phyloP scores from a whole-genome alignment of 1,140 invertebrate species.

The Euwallacea fornicatus region DNA sequence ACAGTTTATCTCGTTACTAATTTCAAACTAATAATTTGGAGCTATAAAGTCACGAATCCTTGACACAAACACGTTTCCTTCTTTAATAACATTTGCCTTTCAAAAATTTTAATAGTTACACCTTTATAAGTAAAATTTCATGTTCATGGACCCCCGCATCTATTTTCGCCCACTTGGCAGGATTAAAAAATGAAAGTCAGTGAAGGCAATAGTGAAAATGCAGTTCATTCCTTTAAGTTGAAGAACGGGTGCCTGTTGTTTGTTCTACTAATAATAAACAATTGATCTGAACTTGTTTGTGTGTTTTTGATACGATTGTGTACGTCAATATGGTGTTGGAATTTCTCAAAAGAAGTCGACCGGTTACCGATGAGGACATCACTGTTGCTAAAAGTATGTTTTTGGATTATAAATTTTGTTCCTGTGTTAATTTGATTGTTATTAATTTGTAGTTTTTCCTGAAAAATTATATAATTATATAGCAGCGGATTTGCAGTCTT shows the following conservation, averaged over 20 bases:
- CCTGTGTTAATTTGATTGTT: too few relatives aligned
- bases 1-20: too few relatives aligned
- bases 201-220: slow-evolving; percentile 1
- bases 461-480: too few relatives aligned
- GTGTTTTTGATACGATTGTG: too few relatives aligned
- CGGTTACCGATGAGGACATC: slow-evolving; percentile 28
- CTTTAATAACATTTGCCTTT: not conserved
- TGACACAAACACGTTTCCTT: too few relatives aligned
- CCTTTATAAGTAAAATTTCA: not conserved
- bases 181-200: slow-evolving; percentile 16
- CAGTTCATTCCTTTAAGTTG: slow-evolving; percentile 7
- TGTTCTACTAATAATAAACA: too few relatives aligned
- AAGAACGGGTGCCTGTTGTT: not conserved
- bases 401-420: too few relatives aligned
- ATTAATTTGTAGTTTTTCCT: too few relatives aligned
- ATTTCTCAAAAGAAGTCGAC: slow-evolving; percentile 16
- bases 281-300: too few relatives aligned
- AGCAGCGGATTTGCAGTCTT: too few relatives aligned
- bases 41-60: too few relatives aligned
- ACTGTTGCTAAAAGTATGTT: slow-evolving; percentile 26
- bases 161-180: slow-evolving; percentile 4
- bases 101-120: not conserved
- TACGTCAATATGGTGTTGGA: slow-evolving; percentile 18
- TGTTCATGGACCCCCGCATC: not conserved
- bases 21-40: too few relatives aligned